These are phyloP conservation scores for Armadillidium nasatum DNA, from an alignment of 1,140 invertebrate species.

Conservation along the genomic window DNA sequence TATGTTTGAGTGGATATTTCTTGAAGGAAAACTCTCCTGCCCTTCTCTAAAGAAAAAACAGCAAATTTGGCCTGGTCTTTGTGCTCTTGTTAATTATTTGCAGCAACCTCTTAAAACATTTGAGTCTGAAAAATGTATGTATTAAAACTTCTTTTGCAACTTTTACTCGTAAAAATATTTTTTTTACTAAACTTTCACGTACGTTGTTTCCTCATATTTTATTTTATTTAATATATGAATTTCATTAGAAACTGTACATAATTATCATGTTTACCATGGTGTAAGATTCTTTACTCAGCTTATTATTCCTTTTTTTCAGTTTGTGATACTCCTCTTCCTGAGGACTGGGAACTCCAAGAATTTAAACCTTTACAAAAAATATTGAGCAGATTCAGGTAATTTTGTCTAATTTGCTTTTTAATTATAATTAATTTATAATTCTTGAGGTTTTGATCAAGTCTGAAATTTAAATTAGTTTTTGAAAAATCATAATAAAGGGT, in stretches of 20 bases:
- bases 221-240: no score
- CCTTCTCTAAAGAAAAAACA: constrained; percentile 60
- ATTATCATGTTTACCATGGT: no score
- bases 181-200: no score
- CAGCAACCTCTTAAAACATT: constrained; percentile 47
- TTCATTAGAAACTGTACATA: no score
- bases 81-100: constrained; percentile 66
- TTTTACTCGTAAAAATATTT: background rate
- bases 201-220: no score
- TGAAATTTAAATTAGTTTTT: no score
- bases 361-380: constrained; percentile 64
- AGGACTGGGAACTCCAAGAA: constrained; percentile 72
- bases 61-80: constrained; percentile 74
- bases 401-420: background rate
- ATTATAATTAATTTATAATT: no score
- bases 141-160: background rate
- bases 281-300: no score
- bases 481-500: no score
- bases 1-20: constrained; percentile 65
- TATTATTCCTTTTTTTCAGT: constrained; percentile 59
- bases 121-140: constrained; percentile 32
- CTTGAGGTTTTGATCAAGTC: no score
- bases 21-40: constrained; percentile 57
- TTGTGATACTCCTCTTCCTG: constrained; percentile 62
- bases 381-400: constrained; percentile 36